Evolutionary conservation across 2,113 vertebrate species (phyloP), one percentile per base, ranked within the genome.

Genomic region (Oryzias woworae): DNA sequence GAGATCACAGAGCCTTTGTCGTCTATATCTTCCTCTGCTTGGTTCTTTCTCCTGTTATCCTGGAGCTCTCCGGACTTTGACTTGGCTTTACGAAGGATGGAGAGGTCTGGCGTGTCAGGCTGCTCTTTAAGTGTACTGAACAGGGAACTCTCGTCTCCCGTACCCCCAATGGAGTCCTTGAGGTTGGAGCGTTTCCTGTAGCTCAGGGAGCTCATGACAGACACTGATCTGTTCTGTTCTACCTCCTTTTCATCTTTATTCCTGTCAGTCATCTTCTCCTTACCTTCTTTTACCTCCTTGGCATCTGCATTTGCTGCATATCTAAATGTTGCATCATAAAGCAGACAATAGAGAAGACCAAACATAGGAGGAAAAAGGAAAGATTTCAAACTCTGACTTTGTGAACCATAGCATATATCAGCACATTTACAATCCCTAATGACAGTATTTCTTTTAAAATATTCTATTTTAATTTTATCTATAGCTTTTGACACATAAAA

Each of bases 201-300:
- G 92, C 97, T 99, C 43, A 98, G 93, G n/a, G 94, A 94, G 78
- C 97, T 98, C 91, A 95, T 90, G 47, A 90, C 94, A 0, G 96
- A 98, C 73, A 91, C 80, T 0, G 96, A 92, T 63, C 95, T 89
- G 78, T 24, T 88, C 75, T 91, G 94, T 61, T 96, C 95, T 6
- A 88, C 20, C 90, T 87, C 89, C 87, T 71, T 93, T 84, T 59
- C 84, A 71, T 85, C 78, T 87, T 84, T 88, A 65, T 70, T 36
- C 75, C 87, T 61, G 78, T 95, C 74, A 50, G 16, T 82, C 17
- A 66, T 72, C 76, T 86, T 89, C 68, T 90, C 85, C 63, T 87
- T 90, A 74, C 88, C 78, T 55, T 91, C 90, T 69, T 88, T 91
- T 22, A 74, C 61, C 28, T 92, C 90, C 73, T 89, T 91, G 59